Evolutionary conservation across 2,888 invertebrate genomes (phyloP), one percentile per base, ranked within the genome.

Genomic region (Tenthredo notha): DNA sequence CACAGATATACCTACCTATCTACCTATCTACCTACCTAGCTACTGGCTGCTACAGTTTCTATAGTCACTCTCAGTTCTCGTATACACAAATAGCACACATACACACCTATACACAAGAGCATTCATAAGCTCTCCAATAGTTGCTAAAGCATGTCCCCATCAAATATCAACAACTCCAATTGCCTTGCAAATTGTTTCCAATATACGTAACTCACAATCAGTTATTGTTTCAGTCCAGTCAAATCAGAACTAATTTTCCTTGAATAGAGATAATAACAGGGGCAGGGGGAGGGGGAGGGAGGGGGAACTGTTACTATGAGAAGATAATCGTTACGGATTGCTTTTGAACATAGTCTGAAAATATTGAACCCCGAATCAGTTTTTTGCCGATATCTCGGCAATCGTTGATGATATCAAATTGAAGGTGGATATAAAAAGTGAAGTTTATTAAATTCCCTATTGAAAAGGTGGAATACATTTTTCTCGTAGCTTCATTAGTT

Each of bases 121-220:
- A 50, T 61, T 80, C 21, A 80, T 80, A 80, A 80, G 80, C 80
- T 61, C 50, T 61, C 61, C 80, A 61, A 80, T 80, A 80, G 80
- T 80, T 80, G 61, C 80, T 61, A 61, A 80, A 40, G 61, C 80
- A 80, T 80, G 80, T 80, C 80, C 61, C 80, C 80, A 37, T 61
- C 80, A 80, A 80, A 80, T 80, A 80, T 80, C 80, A 80, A 80
- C 80, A 80, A 80, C 80, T 80, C 80, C 37, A 80, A 80, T 80
- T 61, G 61, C 80, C 80, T 80, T 61, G 61, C 80, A 80, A 80
- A 80, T 80, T 80, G 61, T 80, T 80, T 80, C 61, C 58, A 40
- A 54, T 54, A n/a, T 54, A 78, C 47, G 33, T 50, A 21, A 80
- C 80, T 61, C 67, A 33, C 67, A 67, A 29, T 67, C 33, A 80